Percentiles rank a stretch among this genome's conserved stretches.
Conservation (phyloP, 2,113 vertebrate species). For the Dicrurus megarhynchus region DNA sequence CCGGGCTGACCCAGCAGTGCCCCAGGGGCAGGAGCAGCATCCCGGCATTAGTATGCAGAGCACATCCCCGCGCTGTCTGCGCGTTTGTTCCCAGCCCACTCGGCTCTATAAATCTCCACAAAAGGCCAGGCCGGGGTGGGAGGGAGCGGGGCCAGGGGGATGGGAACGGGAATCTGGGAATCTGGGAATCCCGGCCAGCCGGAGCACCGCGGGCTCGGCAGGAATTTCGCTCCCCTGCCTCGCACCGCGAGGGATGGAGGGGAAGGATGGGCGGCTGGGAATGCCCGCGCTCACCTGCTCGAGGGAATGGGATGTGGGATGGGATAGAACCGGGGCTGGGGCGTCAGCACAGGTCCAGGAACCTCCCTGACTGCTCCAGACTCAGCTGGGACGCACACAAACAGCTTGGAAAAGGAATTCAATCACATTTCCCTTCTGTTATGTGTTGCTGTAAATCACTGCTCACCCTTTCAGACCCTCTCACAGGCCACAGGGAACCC, state of each 20-base stretch:
- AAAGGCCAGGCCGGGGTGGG: conserved; percentile 48
- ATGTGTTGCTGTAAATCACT: fast-evolving
- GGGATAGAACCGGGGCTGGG: background rate
- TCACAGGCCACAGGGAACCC: fast-evolving
- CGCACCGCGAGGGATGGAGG: background rate
- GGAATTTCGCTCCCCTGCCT: background rate
- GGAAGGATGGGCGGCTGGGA: background rate
- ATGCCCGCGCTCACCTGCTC: background rate
- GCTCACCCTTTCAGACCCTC: background rate
- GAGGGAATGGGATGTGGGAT: background rate
- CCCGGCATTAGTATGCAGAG: conserved; percentile 76
- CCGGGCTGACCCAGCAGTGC: conserved; percentile 65
- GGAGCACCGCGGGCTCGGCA: background rate
- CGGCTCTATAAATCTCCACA: conserved; percentile 71
- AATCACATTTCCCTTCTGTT: fast-evolving
- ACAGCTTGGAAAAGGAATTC: background rate
- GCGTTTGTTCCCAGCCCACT: conserved; percentile 71
- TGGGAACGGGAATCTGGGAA: background rate
- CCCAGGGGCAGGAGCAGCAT: conserved; percentile 66
- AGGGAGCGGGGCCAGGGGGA: background rate
- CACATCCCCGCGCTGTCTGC: conserved; percentile 73
- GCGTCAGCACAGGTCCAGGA: background rate
- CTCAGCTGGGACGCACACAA: fast-evolving
- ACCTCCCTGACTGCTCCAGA: background rate
- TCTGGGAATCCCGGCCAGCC: background rate